These are phyloP conservation scores for Clepsis dumicolana DNA, from an alignment of 2,888 invertebrate genomes.

Conservation along the genomic window DNA sequence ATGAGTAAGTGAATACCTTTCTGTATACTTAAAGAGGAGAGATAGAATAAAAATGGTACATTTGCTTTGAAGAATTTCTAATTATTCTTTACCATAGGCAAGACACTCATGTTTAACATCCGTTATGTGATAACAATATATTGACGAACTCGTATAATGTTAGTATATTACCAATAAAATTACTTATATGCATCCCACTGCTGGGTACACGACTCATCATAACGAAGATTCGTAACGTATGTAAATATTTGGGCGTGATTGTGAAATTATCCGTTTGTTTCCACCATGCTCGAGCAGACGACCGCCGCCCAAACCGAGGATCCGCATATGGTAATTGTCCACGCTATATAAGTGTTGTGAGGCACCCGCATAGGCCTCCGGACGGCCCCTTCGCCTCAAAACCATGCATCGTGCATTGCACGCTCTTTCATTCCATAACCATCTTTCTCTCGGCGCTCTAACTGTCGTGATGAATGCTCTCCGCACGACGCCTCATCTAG, in stretches of 20 bases:
- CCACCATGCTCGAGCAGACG: slow-evolving; percentile 88
- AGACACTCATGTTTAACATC: neutral
- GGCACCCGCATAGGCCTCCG: slow-evolving; percentile 68
- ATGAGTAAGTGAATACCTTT: neutral
- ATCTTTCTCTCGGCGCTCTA: slow-evolving; percentile 61
- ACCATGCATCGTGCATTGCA: slow-evolving; percentile 81
- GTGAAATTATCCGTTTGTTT: slow-evolving; percentile 79
- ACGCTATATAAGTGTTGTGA: slow-evolving; percentile 72
- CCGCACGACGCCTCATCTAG: slow-evolving; percentile 43
- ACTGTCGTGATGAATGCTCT: slow-evolving; percentile 44
- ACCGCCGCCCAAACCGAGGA: slow-evolving; percentile 96
- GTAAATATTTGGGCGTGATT: slow-evolving; percentile 58
- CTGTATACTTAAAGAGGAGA: too few species aligned
- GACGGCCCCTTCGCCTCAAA: slow-evolving; percentile 76
- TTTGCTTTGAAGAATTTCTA: neutral
- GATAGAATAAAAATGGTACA: neutral
- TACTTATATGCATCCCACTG: neutral
- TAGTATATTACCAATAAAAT: neutral
- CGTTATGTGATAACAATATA: neutral
- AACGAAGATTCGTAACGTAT: slow-evolving; percentile 26
- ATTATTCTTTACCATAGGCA: neutral
- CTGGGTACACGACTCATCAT: neutral
- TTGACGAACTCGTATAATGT: neutral
- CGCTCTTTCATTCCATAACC: slow-evolving; percentile 63
- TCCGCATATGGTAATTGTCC: slow-evolving; percentile 94